Base-by-base conservation (phyloP, 2,888 invertebrate genomes). In the Flabesymbios commensalis region DNA sequence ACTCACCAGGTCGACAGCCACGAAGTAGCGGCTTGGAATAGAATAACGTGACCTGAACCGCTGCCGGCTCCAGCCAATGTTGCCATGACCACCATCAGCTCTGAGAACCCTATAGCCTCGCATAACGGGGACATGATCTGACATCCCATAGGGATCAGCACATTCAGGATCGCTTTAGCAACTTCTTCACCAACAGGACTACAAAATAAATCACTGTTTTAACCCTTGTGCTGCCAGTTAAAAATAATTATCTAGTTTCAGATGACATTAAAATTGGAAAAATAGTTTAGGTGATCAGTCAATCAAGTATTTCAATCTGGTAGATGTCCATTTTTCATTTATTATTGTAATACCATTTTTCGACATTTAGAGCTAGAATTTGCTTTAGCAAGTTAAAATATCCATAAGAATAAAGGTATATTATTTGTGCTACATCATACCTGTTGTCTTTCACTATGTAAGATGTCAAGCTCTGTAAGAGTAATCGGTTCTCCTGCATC, bases 11-110 rank as follows among this genome's bases (percentile, higher is more conserved):
- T 57, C 24, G 78, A 72, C 1, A 95, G 86, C 94, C 94, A 94
- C 41, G 88, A 87, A 0, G 90, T 88, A 10, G 88, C 87, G 0
- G 93, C 91, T 59, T 90, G 88, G 80, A 95, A 93, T 22, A 96
- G 84, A 29, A 88, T 86, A 1, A 88, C 84, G 78, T 96, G 94
- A 0, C 94, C 93, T 48, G 87, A 85, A 29, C 92, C 92, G 3
- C 88, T 86, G 24, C 92, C 90, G 24, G 92, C 91, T 80, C 93
- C 93, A 0, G 94, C 94, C 68, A 96, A 79, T 51, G 88, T 90
- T 1, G 90, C 88, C 90, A 92, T 90, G 3, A 91, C 88, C 61
- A 87, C 85, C 86, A 92, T 88, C 5, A 92, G 83, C 75, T 91
- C 90, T 0, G 89, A 87, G 76, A 92, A 91, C n/a, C 90, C 89